Conservation (phyloP, 2,888 invertebrate genomes). For the Rhyacophila evoluta region DNA sequence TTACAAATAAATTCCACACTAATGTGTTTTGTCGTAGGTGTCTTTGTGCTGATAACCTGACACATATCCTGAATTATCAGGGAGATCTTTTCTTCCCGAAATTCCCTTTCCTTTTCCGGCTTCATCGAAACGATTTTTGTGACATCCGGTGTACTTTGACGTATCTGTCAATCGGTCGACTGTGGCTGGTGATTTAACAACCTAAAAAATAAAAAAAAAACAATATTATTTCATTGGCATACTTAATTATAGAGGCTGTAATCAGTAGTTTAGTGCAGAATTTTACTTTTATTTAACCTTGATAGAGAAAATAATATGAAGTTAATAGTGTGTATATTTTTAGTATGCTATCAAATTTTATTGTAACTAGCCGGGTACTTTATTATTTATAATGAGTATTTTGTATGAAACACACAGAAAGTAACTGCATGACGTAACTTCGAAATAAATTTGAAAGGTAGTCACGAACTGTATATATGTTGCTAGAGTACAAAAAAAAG, state of each 20-base stretch:
- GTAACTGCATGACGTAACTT: background rate
- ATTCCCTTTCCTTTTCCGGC: constrained; percentile 89
- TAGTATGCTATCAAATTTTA: too few species aligned
- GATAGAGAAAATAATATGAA: too few species aligned
- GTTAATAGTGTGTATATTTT: too few species aligned
- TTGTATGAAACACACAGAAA: background rate
- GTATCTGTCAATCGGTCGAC: constrained; percentile 86
- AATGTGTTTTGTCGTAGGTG: constrained; percentile 73
- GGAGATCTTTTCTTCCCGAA: constrained; percentile 81
- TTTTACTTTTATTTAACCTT: too few species aligned
- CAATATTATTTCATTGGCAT: background rate
- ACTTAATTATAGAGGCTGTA: too few species aligned
- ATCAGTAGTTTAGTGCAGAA: too few species aligned
- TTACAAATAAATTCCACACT: background rate
- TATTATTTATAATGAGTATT: background rate
- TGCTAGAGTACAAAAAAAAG: background rate
- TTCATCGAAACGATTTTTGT: constrained; percentile 87
- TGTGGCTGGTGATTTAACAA: constrained; percentile 58
- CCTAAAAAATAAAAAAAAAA: constrained; percentile 31
- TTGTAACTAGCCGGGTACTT: too few species aligned
- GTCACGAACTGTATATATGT: background rate
- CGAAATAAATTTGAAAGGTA: background rate
- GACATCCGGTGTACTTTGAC: constrained; percentile 90
- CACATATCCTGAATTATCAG: constrained; percentile 84
- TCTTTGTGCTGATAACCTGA: constrained; percentile 89